Base-by-base conservation (phyloP, 2,888 invertebrate genomes). In the Epirrita christyi region DNA sequence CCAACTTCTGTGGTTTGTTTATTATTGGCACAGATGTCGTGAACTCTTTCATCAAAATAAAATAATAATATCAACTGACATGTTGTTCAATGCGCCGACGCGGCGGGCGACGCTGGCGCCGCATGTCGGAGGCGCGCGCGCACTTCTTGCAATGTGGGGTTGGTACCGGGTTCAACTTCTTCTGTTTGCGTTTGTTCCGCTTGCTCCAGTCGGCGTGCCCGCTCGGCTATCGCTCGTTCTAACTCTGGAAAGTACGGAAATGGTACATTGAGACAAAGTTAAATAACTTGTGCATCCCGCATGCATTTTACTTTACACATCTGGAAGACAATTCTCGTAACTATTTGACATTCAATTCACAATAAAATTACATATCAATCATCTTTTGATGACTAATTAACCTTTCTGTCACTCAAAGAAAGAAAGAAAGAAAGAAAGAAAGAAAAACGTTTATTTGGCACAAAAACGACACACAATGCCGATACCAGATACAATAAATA, bases 191-290 rank as follows among this genome's bases (percentile, higher is more conserved):
- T 73, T 49, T 83, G 83, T 59, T 89, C 89, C 28, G 90, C 89
- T 57, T 86, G 86, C 68, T 93, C 93, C 49, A 93, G 72, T 40
- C 94, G 85, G 41, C 92, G 93, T 21, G 94, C 94, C 37, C 94
- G 86, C 71, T 94, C 93, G 0, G 94, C 94, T 77, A 94, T 94
- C 40, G 93, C 93, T 70, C 94, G 92, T 73, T 94, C 94, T 51
- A 94, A 73, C 77, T 94, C 94, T 81, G 93, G 66, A 83, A 90
- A 36, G 11, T 28, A 52, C 1, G 21, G 6, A 40, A 27, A 29
- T 41, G 32, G 13, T 14, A 38, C 14, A 38, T 28, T 47, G 41
- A 55, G 32, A 32, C 9, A 32, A 4, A 21, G 21, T 21, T 3
- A 21, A 21, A 21, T 21, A 21, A 21, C 21, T 21, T 21, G 21